These are phyloP conservation scores for Siniperca undulata DNA, from an alignment of 2,797 vertebrate species.

Conservation along the genomic window DNA sequence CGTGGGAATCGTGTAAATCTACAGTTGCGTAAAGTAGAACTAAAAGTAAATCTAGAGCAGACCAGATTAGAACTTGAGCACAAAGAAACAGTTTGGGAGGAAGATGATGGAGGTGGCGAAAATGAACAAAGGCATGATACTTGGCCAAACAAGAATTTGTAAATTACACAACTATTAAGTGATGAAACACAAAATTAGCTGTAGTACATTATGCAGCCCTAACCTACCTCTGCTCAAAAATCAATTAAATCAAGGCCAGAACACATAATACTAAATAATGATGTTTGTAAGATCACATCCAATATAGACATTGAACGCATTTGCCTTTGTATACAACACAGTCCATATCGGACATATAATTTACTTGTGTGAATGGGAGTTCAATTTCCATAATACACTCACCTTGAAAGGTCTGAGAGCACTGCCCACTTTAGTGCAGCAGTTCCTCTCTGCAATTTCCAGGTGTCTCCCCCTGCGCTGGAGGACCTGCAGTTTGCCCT, in stretches of 20 bases:
- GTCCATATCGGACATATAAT: conserved; percentile 18
- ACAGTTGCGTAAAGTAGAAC: conserved; percentile 69
- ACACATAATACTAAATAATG: neutral
- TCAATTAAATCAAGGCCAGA: conserved; percentile 2
- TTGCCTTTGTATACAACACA: conserved; percentile 1
- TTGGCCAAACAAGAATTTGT: conserved; percentile 4
- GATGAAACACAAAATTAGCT: conserved; percentile 1
- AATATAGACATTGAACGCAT: neutral
- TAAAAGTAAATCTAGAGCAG: conserved; percentile 79
- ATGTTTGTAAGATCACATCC: neutral
- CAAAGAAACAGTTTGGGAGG: conserved; percentile 41
- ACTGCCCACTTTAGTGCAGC: conserved; percentile 93
- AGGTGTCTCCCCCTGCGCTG: conserved; percentile 91
- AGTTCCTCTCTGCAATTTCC: conserved; percentile 93
- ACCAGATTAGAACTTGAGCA: conserved; percentile 62
- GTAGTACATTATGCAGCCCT: neutral
- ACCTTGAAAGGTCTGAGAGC: conserved; percentile 95
- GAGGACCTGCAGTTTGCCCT: conserved; percentile 91
- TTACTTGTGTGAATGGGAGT: conserved; percentile 31
- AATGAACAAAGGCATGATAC: conserved; percentile 4
- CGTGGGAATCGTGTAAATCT: conserved; percentile 74
- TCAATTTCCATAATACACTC: conserved; percentile 58
- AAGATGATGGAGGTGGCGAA: conserved; percentile 23
- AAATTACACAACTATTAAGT: conserved; percentile 23
- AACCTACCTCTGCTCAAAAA: neutral